Base-by-base conservation (phyloP, 2,888 invertebrate genomes). In the Apodemia zela region DNA sequence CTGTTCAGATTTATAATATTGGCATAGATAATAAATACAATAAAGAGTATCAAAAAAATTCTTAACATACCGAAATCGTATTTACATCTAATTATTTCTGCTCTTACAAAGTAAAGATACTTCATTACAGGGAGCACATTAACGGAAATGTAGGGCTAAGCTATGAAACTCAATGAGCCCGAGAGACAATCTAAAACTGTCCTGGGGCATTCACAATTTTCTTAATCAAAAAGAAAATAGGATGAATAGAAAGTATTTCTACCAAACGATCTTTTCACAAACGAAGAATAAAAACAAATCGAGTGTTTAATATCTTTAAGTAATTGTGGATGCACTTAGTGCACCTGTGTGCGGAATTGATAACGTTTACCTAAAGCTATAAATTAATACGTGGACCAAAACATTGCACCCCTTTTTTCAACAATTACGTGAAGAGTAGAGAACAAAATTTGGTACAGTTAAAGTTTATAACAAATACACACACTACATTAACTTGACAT, bases 131-230 rank as follows among this genome's bases (percentile, higher is more conserved):
- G 8, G 45, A n/a, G 15, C 45, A 47, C 17, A 47, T 47, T 47
- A 47, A 47, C 47, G 47, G 47, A 17, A 47, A 47, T 47, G 17
- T 47, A 47, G 47, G 47, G 47, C 7, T 47, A n/a, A 47, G 47
- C 47, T 17, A 47, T 47, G 47, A 47, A 47, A 47, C 47, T 47
- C 17, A 47, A 47, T 47, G 47, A 47, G 47, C 47, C 47, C 47
- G 47, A 47, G 47, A 47, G 47, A 47, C 47, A 47, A 47, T 47
- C 47, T 47, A 47, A 47, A 47, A 47, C 47, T 47, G 47, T 47
- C 47, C 47, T 47, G 47, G 17, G 47, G 17, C 47, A 47, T 17
- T 17, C 17, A 17, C 47, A 8, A 47, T 47, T 47, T 47, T 8
- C 47, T 17, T 8, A 17, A 47, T 47, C 47, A 47, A 47, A 47